Conservation (phyloP, 2,113 vertebrate genomes). For the Lepidothrix coronata region DNA sequence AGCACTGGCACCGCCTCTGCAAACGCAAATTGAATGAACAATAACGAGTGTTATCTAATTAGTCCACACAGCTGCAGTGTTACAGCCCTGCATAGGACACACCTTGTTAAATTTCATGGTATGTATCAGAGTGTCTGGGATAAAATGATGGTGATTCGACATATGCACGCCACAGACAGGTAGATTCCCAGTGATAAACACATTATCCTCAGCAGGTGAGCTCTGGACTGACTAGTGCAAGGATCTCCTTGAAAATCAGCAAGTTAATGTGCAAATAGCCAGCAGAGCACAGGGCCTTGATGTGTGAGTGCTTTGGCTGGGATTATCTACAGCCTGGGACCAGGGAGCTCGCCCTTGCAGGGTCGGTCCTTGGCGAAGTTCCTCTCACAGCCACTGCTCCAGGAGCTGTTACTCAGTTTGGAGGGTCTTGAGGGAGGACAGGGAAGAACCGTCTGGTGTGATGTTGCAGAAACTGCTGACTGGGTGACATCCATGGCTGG, state of each 20-base stretch:
- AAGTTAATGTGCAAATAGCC: neutral
- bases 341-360: rapidly evolving
- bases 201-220: neutral
- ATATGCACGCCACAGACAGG: neutral
- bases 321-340: neutral
- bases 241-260: neutral
- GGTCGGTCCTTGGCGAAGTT: neutral
- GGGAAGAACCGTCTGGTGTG: rapidly evolving
- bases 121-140: neutral
- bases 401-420: rapidly evolving
- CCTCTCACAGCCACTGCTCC: too few species aligned
- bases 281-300: neutral
- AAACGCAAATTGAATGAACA: constrained; percentile 32
- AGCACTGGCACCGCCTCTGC: constrained; percentile 16
- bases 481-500: rapidly evolving
- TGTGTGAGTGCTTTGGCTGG: neutral
- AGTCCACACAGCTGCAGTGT: constrained; percentile 38
- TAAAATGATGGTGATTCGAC: neutral
- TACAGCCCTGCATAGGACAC: constrained; percentile 1
- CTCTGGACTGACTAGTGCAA: neutral
- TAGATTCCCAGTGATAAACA: neutral
- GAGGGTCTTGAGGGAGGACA: rapidly evolving
- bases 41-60: constrained; percentile 36
- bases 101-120: constrained; percentile 48
- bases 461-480: rapidly evolving